Percentiles rank a stretch among this genome's conserved stretches.
Evolutionary conservation across 23 tunicate species (phyloP).

Genomic region (Botrylloides violaceus): DNA sequence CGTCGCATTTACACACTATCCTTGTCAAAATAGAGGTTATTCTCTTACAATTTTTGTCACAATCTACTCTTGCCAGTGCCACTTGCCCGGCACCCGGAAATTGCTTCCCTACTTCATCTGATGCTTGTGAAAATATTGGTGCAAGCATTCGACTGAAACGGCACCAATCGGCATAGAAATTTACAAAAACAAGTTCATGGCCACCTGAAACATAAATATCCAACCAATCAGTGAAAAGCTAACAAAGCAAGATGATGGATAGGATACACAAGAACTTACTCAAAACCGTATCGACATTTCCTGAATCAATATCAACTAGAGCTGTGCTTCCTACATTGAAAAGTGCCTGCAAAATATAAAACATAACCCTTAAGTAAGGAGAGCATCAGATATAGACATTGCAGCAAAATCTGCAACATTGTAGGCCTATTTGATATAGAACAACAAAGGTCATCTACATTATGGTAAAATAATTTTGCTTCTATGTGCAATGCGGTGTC

Average conservation of each 20-base stretch:
- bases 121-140: slow-evolving; percentile 74
- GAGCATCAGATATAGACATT: no score
- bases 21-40: no score
- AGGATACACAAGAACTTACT: slow-evolving; percentile 16
- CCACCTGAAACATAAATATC: slow-evolving; percentile 23
- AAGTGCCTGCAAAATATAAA: slow-evolving; percentile 15
- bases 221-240: not conserved
- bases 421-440: no score
- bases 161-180: slow-evolving; percentile 99
- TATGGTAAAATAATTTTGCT: no score
- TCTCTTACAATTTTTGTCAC: slow-evolving; percentile 83
- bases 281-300: slow-evolving; percentile 21
- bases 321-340: not conserved
- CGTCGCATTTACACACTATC: not conserved
- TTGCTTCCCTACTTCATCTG: slow-evolving; percentile 36
- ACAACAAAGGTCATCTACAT: no score
- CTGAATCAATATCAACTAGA: not conserved
- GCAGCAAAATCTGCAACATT: no score
- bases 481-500: no score
- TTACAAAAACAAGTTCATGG: slow-evolving; percentile 82
- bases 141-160: slow-evolving; percentile 92
- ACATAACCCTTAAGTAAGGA: no score
- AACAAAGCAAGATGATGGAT: not conserved
- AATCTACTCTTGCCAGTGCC: slow-evolving; percentile 81
- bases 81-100: slow-evolving; percentile 43